Evolutionary conservation across 2,113 vertebrate genomes (phyloP), one percentile per base, ranked within the genome.

Genomic region (Plecotus auritus): DNA sequence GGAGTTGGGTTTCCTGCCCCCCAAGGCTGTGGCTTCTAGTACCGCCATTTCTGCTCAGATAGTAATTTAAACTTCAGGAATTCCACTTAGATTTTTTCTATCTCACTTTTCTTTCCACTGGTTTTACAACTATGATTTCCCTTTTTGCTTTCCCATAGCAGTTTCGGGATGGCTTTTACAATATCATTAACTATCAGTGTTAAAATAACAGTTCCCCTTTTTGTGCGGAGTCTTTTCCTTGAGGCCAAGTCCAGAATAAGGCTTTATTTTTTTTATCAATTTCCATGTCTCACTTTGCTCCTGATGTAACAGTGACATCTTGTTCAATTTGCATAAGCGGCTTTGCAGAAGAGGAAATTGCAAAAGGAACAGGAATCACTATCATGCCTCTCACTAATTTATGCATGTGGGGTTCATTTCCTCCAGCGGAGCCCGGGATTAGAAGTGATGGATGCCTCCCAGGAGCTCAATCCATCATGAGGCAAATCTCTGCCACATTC

Each of bases 261-360:
- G 9, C 32, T 93, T 82, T 82, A 77, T 95, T 94, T 92, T 78
- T 35, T 18, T 7, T 4, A 82, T 45, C 64, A 42, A n/a, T 91
- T 88, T 89, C 69, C 4, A 0, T 28, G 6, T 26, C 45, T 77
- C 49, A n/a, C 37, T 86, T 56, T 89, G 84, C 51, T 95, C 35
- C 42, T 95, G 70, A 56, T 66, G 28, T 69, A 81, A 80, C 87
- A 56, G 26, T 64, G 78, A 42, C 64, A 78, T 86, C 92, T 88
- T 22, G 32, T 91, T 93, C 84, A 51, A 37, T 85, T 78, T 96
- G 82, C 64, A 56, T n/a, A 90, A 85, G 51, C 1, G 37, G 77
- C 94, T 85, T 73, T 85, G 72, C 56, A 80, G 85, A 81, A 91
- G 67, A 96, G 93, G 96, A 97, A 96, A 96, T 93, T 85, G 73